These are phyloP conservation scores for Meteorus cinctellus DNA, from an alignment of 2,888 invertebrate genomes.

Conservation along the genomic window DNA sequence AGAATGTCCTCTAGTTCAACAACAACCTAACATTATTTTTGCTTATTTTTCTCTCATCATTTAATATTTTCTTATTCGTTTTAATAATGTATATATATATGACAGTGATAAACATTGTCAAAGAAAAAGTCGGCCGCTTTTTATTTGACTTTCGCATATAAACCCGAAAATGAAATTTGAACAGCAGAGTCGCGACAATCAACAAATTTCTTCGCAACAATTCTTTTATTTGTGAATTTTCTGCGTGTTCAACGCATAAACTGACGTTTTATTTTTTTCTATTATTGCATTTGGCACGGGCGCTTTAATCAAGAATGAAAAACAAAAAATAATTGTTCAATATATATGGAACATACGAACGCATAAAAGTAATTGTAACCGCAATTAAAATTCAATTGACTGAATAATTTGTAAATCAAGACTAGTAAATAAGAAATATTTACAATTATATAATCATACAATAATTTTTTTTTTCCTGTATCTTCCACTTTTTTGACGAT, in stretches of 20 bases:
- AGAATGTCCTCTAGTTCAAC: slow-evolving; percentile 60
- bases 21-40: slow-evolving; percentile 60
- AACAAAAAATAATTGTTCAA: neutral
- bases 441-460: neutral
- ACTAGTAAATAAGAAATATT: neutral
- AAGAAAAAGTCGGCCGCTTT: neutral
- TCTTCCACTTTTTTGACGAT: neutral
- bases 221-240: neutral
- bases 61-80: slow-evolving; percentile 13
- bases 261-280: neutral
- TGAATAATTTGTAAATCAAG: neutral
- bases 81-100: neutral
- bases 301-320: neutral
- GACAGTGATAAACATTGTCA: neutral
- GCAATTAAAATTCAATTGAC: neutral
- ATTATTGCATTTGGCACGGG: slow-evolving; percentile 17
- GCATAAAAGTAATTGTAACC: neutral
- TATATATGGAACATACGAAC: neutral
- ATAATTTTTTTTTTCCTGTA: neutral
- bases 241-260: neutral
- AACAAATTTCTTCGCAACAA: slow-evolving; percentile 5
- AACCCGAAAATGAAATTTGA: neutral
- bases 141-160: neutral
- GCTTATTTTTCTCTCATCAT: slow-evolving; percentile 37
- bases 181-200: neutral